Percentiles rank a stretch among this genome's conserved stretches.
phyloP scores from a whole-genome alignment of 2,797 vertebrate genomes.

The Phataginus tetradactyla region DNA sequence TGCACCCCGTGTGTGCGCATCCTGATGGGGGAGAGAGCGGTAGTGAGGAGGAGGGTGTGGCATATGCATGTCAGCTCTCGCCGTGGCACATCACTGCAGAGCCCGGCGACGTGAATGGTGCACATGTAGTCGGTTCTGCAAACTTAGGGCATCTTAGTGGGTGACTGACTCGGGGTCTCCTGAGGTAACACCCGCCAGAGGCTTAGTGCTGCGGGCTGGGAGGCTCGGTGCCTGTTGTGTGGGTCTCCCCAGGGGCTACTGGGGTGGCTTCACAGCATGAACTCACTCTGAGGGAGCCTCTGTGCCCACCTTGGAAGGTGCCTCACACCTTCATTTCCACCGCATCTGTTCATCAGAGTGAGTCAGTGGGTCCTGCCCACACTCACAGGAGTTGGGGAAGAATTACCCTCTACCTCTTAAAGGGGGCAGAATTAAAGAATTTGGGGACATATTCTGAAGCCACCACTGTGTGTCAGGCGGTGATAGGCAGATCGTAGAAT shows the following conservation, averaged over 20 bases:
- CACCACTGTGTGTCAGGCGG: rapidly evolving
- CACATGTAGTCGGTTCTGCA: rapidly evolving
- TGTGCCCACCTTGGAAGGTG: rapidly evolving
- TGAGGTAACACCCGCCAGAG: too few species aligned
- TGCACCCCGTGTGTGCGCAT: rapidly evolving
- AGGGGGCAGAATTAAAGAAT: not conserved
- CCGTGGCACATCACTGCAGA: rapidly evolving
- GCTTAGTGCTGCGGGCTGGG: too few species aligned
- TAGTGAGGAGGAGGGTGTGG: rapidly evolving
- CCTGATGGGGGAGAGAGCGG: rapidly evolving
- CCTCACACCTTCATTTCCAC: rapidly evolving
- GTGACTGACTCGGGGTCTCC: too few species aligned
- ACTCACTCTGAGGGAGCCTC: not conserved
- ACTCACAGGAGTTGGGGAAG: rapidly evolving
- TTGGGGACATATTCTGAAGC: not conserved
- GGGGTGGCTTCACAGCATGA: not conserved
- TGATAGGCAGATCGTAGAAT: too few species aligned
- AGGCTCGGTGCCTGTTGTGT: rapidly evolving
- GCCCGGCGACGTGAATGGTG: not conserved
- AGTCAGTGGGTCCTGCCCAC: not conserved
- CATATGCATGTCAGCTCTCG: rapidly evolving
- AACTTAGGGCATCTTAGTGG: not conserved
- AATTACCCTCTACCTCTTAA: not conserved
- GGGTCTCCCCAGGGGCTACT: not conserved
- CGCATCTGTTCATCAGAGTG: rapidly evolving